Conservation (phyloP, 2,888 invertebrate species). For the Philaethria dido region DNA sequence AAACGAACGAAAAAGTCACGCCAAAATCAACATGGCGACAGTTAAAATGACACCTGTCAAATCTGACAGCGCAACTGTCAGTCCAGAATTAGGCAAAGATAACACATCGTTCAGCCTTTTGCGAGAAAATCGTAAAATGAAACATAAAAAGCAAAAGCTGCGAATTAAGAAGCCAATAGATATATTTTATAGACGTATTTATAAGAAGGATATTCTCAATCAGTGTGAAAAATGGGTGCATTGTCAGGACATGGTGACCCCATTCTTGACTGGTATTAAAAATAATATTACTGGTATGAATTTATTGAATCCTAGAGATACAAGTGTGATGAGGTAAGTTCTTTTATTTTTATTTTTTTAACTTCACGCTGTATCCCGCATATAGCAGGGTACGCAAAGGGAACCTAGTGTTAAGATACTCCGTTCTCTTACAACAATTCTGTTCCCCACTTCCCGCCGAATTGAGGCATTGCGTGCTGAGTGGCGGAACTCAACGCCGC, state of each 20-base stretch:
- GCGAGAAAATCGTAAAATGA: constrained; percentile 16
- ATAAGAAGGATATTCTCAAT: constrained; percentile 37
- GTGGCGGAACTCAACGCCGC: too few relatives aligned
- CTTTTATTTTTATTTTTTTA: background rate
- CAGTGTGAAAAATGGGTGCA: constrained; percentile 49
- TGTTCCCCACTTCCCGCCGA: too few relatives aligned
- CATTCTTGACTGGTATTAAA: constrained; percentile 53
- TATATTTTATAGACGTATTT: constrained; percentile 47
- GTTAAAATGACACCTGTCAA: constrained; percentile 34
- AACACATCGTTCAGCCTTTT: constrained; percentile 7
- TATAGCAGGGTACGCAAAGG: too few relatives aligned
- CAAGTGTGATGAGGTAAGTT: constrained; percentile 50
- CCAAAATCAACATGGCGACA: constrained; percentile 20
- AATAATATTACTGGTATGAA: constrained; percentile 41
- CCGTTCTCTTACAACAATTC: too few relatives aligned
- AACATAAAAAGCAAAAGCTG: constrained; percentile 28
- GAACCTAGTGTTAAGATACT: too few relatives aligned
- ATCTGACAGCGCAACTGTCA: constrained; percentile 3
- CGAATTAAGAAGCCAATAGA: constrained; percentile 41
- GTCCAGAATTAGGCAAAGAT: background rate
- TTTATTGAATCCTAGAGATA: constrained; percentile 32
- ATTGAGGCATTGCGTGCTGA: too few relatives aligned
- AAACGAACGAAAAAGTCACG: constrained; percentile 12
- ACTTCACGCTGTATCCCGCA: too few relatives aligned
- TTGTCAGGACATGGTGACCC: constrained; percentile 56